phyloP scores from a whole-genome alignment of 2,113 vertebrate species.

The Phoxinus phoxinus region DNA sequence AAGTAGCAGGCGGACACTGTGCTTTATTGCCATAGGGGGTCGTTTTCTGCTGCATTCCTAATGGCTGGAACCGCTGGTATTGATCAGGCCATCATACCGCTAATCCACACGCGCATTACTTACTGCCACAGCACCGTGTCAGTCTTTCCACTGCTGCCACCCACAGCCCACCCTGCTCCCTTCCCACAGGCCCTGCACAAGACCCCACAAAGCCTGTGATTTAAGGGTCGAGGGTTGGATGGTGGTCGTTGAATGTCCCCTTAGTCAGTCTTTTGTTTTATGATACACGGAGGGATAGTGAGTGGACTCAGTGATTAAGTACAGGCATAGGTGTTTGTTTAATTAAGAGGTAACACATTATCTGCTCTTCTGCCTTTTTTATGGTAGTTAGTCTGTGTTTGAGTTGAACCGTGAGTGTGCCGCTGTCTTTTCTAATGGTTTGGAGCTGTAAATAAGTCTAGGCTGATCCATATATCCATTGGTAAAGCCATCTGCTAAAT shows the following conservation, averaged over 20 bases:
- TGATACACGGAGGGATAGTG: conserved; percentile 54
- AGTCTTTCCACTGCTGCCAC: conserved; percentile 79
- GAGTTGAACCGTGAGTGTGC: conserved; percentile 75
- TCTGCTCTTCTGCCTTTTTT: conserved; percentile 78
- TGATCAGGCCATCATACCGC: conserved; percentile 97
- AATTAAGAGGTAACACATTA: conserved; percentile 86
- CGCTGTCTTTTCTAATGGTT: conserved; percentile 74
- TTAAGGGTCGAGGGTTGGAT: conserved; percentile 79
- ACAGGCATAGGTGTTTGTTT: conserved; percentile 86
- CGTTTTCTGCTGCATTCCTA: conserved; percentile 96
- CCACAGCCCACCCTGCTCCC: conserved; percentile 72
- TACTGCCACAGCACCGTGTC: conserved; percentile 85
- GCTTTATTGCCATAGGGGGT: conserved; percentile 95
- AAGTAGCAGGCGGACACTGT: conserved; percentile 93
- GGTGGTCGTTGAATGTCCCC: conserved; percentile 55
- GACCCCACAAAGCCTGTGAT: conserved; percentile 79
- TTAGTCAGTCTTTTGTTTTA: conserved; percentile 35
- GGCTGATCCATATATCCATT: conserved; percentile 60
- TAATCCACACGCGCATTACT: conserved; percentile 98
- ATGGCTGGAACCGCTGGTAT: conserved; percentile 90
- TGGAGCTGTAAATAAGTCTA: conserved; percentile 83
- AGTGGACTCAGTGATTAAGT: conserved; percentile 69
- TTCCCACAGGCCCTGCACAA: conserved; percentile 64
- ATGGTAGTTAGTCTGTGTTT: conserved; percentile 73
- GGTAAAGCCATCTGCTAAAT: conserved; percentile 5